Conservation (phyloP, 2,113 vertebrate species). For the Rhea pennata region DNA sequence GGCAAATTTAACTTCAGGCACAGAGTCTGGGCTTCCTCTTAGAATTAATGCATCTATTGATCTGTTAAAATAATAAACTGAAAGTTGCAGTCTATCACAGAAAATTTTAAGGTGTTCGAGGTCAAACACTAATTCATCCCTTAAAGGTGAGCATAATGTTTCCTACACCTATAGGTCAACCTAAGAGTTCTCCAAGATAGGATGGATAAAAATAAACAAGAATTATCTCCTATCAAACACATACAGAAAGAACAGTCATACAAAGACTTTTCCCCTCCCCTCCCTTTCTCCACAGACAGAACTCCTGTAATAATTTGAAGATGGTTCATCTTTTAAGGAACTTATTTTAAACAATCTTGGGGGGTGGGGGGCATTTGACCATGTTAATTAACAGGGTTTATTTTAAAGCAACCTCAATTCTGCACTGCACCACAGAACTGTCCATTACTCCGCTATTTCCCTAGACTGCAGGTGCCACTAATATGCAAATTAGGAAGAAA, state of each 20-base stretch:
- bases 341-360: neutral
- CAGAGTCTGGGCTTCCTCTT: constrained; percentile 42
- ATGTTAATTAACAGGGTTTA: neutral
- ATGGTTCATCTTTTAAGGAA: neutral
- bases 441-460: neutral
- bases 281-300: neutral
- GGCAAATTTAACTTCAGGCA: constrained; percentile 68
- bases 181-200: neutral
- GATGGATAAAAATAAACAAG: neutral
- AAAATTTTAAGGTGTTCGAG: neutral
- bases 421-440: neutral
- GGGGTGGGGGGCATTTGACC: too few species aligned
- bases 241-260: neutral
- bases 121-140: neutral
- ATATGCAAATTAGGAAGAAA: neutral
- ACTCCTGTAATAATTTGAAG: neutral
- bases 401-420: neutral
- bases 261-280: neutral
- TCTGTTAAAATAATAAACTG: constrained; percentile 71
- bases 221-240: neutral
- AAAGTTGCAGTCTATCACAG: constrained; percentile 26
- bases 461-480: neutral
- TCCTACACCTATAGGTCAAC: neutral
- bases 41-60: constrained; percentile 66
- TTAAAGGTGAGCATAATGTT: neutral